phyloP scores from a whole-genome alignment of 2,888 invertebrate genomes.

The Anoncus sp. region DNA sequence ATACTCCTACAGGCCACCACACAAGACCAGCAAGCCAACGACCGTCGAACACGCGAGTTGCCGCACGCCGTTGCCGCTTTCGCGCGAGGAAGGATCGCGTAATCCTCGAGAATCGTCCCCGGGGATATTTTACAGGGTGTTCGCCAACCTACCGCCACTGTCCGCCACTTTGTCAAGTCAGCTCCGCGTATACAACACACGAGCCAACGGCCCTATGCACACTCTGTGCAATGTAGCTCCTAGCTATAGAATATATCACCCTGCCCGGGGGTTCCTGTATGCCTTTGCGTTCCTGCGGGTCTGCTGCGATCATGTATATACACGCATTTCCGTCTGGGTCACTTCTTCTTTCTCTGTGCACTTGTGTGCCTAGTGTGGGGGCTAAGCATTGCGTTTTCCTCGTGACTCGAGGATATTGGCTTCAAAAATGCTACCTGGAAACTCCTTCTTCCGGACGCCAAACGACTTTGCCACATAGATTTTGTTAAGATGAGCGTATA shows the following conservation, averaged over 20 bases:
- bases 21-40: constrained; percentile 58
- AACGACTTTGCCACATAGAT: not conserved
- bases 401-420: constrained; percentile 17
- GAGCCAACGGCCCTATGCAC: constrained; percentile 22
- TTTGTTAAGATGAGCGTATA: not conserved
- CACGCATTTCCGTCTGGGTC: constrained; percentile 28
- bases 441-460: not conserved
- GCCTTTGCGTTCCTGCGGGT: constrained; percentile 11
- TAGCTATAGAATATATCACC: constrained; percentile 29
- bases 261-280: constrained; percentile 19
- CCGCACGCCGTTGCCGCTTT: constrained; percentile 39
- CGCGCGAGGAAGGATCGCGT: constrained; percentile 72
- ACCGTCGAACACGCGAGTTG: constrained; percentile 66
- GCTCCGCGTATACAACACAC: constrained; percentile 47
- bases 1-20: constrained; percentile 25
- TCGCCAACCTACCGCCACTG: constrained; percentile 57
- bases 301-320: constrained; percentile 6
- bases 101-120: constrained; percentile 76
- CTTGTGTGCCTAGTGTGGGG: not conserved
- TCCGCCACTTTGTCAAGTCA: constrained; percentile 71
- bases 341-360: constrained; percentile 11
- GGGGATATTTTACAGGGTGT: constrained; percentile 75
- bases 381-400: constrained; percentile 19
- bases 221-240: constrained; percentile 28
- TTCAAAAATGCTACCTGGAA: constrained; percentile 7